A percentile compares a stretch with the other conserved stretches of the same genome.
Conservation (phyloP, 23 tunicate genomes). For the Oikopleura dioica region DNA sequence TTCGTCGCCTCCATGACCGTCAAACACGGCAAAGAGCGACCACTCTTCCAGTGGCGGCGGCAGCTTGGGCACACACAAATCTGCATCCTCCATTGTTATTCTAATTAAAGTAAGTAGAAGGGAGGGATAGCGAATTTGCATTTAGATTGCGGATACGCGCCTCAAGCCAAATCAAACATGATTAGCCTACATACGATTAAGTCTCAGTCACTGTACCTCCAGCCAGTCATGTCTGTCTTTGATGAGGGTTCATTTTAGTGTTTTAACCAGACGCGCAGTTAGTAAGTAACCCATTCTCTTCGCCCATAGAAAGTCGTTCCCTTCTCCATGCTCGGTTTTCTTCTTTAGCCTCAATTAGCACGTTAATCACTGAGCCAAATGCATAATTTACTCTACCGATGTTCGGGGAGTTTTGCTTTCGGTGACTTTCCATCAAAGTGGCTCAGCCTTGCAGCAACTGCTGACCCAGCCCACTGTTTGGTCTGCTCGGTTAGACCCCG, state of each 20-base stretch:
- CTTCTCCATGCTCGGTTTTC: conserved; percentile 11
- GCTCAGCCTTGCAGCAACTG: background rate
- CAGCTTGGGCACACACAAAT: background rate
- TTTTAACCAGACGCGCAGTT: no score
- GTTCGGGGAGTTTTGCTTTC: background rate
- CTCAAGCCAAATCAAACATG: no score
- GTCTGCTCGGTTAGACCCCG: background rate
- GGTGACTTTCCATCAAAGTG: background rate
- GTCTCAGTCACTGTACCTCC: no score
- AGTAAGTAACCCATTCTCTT: no score
- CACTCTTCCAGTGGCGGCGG: background rate
- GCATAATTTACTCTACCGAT: no score
- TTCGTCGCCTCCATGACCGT: conserved; percentile 13
- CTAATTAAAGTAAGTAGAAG: no score
- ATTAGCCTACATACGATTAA: no score
- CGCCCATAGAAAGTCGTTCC: background rate
- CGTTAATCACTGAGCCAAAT: no score
- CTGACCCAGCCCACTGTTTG: background rate
- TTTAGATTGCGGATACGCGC: no score
- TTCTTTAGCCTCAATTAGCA: no score
- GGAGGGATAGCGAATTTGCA: no score
- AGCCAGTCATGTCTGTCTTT: background rate
- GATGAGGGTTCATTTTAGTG: no score
- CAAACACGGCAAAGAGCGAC: background rate
- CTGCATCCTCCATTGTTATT: conserved; percentile 5